Evolutionary conservation across 1,140 invertebrate species (phyloP), one percentile per base, ranked within the genome.

Genomic region (Leguminivora glycinivorella): DNA sequence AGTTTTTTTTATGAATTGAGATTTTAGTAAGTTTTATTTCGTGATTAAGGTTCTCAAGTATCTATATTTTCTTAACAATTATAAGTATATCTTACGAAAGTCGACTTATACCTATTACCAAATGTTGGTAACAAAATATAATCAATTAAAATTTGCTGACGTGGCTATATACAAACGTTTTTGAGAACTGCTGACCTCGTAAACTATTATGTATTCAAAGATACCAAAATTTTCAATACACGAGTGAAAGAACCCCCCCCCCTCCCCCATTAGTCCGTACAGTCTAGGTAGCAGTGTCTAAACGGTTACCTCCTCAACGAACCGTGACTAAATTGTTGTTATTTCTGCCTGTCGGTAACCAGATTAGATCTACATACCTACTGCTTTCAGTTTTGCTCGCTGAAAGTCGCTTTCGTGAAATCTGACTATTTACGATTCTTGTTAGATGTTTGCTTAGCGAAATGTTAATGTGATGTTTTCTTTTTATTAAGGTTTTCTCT

Each of bases 241-340:
- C 17, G 12, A 52, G 14, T 43, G 9, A 38, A 12, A 38, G 10
- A 14, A 43, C 40, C 40, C 14, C n/a, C 9, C 38, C n/a, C 5
- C n/a, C 9, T 14, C n/a, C 5, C 40, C n/a, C n/a, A 43, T 43
- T 17, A 43, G 40, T 17, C 40, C 40, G 40, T 17, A 43, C 10
- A 52, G 19, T 52, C 17, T 9, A 52, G 47, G 47, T 22, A 52
- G 17, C 17, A 22, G n/a, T 52, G 14, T n/a, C 4, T 52, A 52
- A 52, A 10, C 47, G 47, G 47, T 52, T 52, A 52, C 40, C 40
- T 52, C 19, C 17, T 52, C 47, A 7, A 17, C 58, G 26, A 63
- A 34, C 14, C 58, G 58, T 63, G n/a, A 63, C 58, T 63, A 63
- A 63, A 63, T 31, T 63, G 58, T 31, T 63, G 56, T 56, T 56